Evolutionary conservation across 1,140 invertebrate species (phyloP).

Genomic region (Sipha flava): DNA sequence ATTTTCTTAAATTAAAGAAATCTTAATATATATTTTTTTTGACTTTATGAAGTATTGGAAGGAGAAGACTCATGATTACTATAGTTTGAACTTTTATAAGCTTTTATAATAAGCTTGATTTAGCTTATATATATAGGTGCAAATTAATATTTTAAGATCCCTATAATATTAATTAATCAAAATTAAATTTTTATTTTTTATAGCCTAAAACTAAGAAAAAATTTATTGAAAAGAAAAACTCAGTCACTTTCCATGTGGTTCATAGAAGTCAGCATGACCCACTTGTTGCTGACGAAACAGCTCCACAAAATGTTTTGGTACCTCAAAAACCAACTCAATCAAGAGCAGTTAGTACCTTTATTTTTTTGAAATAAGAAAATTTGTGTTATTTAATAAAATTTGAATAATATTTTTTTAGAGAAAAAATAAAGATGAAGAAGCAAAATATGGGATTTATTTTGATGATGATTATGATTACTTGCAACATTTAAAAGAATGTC

Average conservation of each 20-base stretch:
- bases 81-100: too few relatives aligned
- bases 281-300: slow-evolving; percentile 72
- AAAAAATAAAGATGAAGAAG: slow-evolving; percentile 64
- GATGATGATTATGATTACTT: slow-evolving; percentile 95
- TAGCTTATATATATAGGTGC: too few relatives aligned
- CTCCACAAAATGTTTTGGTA: slow-evolving; percentile 76
- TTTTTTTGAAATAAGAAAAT: neutral
- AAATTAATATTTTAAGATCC: too few relatives aligned
- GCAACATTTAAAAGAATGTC: slow-evolving; percentile 61
- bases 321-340: slow-evolving; percentile 41
- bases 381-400: neutral
- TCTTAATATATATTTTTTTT: too few relatives aligned
- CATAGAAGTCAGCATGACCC: slow-evolving; percentile 90
- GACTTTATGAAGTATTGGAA: too few relatives aligned
- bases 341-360: neutral
- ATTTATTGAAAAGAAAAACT: slow-evolving; percentile 87
- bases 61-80: too few relatives aligned
- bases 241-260: slow-evolving; percentile 83
- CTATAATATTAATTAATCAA: neutral
- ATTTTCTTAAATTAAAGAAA: too few relatives aligned
- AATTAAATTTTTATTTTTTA: slow-evolving; percentile 38
- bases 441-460: slow-evolving; percentile 88
- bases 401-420: slow-evolving; percentile 22
- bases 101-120: too few relatives aligned
- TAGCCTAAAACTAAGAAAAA: slow-evolving; percentile 62